phyloP scores from a whole-genome alignment of 2,888 invertebrate genomes.

The Trichogramma evanescens region DNA sequence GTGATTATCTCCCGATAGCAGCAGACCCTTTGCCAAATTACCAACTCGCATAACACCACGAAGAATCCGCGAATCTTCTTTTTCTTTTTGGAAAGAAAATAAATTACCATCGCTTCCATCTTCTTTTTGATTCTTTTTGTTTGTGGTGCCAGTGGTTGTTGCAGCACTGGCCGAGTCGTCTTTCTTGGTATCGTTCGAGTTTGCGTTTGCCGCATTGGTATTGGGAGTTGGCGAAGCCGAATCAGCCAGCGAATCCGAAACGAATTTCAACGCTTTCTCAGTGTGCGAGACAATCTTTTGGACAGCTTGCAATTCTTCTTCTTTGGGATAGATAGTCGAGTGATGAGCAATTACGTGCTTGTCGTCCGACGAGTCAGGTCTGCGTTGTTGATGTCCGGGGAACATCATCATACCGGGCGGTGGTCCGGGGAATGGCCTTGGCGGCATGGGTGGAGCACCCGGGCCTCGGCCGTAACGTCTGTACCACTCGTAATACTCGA shows the following conservation, averaged over 20 bases:
- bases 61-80: constrained; percentile 63
- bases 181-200: constrained; percentile 26
- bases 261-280: constrained; percentile 88
- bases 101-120: constrained; percentile 67
- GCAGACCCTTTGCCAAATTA: constrained; percentile 78
- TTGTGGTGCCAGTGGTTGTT: constrained; percentile 33
- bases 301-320: constrained; percentile 79
- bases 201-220: constrained; percentile 25
- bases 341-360: constrained; percentile 91
- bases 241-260: constrained; percentile 80
- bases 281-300: constrained; percentile 89
- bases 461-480: constrained; percentile 59
- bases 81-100: constrained; percentile 65
- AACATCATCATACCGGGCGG: constrained; percentile 48
- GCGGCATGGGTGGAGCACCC: constrained; percentile 44
- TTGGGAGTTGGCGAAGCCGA: constrained; percentile 29
- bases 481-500: constrained; percentile 67
- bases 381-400: constrained; percentile 59
- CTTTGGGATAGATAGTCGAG: constrained; percentile 87
- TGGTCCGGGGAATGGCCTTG: constrained; percentile 48
- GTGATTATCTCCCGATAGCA: constrained; percentile 80
- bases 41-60: constrained; percentile 98
- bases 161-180: constrained; percentile 14
- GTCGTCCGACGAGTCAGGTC: constrained; percentile 92
- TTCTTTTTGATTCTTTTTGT: constrained; percentile 47